Conservation (phyloP, 2,113 vertebrate genomes). For the Cololabis saira region DNA sequence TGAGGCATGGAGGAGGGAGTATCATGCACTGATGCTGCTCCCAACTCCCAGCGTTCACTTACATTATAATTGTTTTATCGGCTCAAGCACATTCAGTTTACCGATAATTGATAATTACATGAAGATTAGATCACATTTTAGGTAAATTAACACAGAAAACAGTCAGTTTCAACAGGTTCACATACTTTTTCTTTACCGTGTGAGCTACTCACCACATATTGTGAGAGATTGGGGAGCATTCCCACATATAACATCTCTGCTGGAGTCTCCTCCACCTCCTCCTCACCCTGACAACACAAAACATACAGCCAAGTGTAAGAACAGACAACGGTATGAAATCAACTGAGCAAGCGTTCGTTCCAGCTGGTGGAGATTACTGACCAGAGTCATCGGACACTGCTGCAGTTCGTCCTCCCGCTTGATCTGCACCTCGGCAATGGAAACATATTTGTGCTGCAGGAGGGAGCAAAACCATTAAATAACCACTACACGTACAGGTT, state of each 20-base stretch:
- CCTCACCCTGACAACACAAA: slow-evolving; percentile 85
- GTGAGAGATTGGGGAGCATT: slow-evolving; percentile 94
- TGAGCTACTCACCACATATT: slow-evolving; percentile 90
- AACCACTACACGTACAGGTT: not conserved
- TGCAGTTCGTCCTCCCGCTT: slow-evolving; percentile 93
- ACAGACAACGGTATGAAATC: not conserved
- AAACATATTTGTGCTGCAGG: slow-evolving; percentile 94
- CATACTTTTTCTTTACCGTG: too few species aligned
- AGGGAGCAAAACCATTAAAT: not conserved
- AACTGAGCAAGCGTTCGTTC: not conserved
- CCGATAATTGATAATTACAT: too few species aligned
- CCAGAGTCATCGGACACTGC: slow-evolving; percentile 94
- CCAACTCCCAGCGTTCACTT: too few species aligned
- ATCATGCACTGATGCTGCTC: too few species aligned
- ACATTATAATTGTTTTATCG: too few species aligned
- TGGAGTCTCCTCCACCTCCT: slow-evolving; percentile 91
- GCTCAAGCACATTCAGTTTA: too few species aligned
- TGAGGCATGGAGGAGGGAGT: too few species aligned
- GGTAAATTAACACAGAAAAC: too few species aligned
- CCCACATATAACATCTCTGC: slow-evolving; percentile 91
- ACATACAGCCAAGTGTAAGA: not conserved
- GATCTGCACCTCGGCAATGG: slow-evolving; percentile 95
- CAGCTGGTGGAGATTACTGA: slow-evolving; percentile 66
- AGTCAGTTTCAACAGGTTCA: too few species aligned
- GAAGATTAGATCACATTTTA: too few species aligned